phyloP scores from a whole-genome alignment of 2,113 vertebrate species.

The Cyprinodon variegatus region DNA sequence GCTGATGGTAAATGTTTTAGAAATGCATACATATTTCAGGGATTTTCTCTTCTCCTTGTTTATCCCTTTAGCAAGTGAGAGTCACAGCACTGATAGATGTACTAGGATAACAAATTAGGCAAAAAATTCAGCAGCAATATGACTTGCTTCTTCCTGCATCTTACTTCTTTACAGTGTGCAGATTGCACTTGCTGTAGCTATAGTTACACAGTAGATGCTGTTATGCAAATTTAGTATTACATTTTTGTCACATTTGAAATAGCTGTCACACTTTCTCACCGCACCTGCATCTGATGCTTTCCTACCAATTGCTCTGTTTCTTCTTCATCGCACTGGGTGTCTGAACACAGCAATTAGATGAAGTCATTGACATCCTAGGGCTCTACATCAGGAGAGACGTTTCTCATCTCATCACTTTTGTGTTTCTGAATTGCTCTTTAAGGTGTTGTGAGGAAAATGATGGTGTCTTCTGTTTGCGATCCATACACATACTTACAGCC shows the following conservation, averaged over 20 bases:
- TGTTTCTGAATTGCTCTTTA: constrained; percentile 61
- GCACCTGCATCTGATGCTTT: constrained; percentile 66
- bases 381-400: constrained; percentile 58
- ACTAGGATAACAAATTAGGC: constrained; percentile 9
- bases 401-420: constrained; percentile 68
- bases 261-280: constrained; percentile 18
- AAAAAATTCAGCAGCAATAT: constrained; percentile 11
- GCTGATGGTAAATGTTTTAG: not conserved
- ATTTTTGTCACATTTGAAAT: constrained; percentile 18
- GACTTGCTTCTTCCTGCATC: not conserved
- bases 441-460: constrained; percentile 41
- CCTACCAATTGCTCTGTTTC: constrained; percentile 35
- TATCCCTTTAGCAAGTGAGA: constrained; percentile 29
- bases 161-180: constrained; percentile 4
- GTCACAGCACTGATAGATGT: constrained; percentile 14
- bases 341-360: constrained; percentile 74
- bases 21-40: constrained; percentile 22
- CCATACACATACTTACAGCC: constrained; percentile 4
- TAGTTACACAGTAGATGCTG: constrained; percentile 1
- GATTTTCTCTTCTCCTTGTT: constrained; percentile 43
- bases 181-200: not conserved
- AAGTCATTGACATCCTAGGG: constrained; percentile 68
- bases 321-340: constrained; percentile 46
- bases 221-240: not conserved
- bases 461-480: constrained; percentile 24